phyloP scores from a whole-genome alignment of 2,797 vertebrate genomes.

The Sus cebifrons region DNA sequence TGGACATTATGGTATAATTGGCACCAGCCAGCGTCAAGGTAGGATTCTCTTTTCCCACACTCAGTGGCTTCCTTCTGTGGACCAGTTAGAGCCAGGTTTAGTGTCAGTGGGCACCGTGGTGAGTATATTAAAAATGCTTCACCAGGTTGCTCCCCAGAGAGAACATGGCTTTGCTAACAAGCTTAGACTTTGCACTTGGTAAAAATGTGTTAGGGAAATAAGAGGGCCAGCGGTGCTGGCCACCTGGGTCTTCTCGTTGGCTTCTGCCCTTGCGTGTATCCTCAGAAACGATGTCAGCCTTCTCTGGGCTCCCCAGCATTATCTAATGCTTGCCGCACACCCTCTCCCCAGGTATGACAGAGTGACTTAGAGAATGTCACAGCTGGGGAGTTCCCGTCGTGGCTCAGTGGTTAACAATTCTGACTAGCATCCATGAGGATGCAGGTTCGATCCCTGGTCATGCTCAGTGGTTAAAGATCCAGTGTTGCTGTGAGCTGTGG shows the following conservation, averaged over 20 bases:
- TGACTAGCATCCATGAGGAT: no score
- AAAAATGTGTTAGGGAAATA: not conserved
- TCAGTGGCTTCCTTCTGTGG: not conserved
- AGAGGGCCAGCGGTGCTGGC: not conserved
- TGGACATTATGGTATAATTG: not conserved
- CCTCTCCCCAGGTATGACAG: not conserved
- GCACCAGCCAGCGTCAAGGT: not conserved
- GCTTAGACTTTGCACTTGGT: not conserved
- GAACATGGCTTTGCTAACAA: not conserved
- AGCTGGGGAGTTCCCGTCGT: not conserved
- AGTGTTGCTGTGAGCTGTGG: no score
- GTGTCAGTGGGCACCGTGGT: not conserved
- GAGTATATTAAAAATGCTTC: not conserved
- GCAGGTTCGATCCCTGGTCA: no score
- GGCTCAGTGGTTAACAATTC: no score
- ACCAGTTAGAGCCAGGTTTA: not conserved
- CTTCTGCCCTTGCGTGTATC: not conserved
- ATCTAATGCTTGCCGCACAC: not conserved
- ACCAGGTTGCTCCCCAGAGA: not conserved
- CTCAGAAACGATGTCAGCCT: not conserved
- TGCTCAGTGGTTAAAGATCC: no score
- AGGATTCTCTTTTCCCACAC: slow-evolving; percentile 59
- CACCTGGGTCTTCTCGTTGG: not conserved
- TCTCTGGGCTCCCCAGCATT: not conserved
- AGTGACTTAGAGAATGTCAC: not conserved